phyloP scores from a whole-genome alignment of 2,797 vertebrate genomes.

The Melanotaenia trifasciata region DNA sequence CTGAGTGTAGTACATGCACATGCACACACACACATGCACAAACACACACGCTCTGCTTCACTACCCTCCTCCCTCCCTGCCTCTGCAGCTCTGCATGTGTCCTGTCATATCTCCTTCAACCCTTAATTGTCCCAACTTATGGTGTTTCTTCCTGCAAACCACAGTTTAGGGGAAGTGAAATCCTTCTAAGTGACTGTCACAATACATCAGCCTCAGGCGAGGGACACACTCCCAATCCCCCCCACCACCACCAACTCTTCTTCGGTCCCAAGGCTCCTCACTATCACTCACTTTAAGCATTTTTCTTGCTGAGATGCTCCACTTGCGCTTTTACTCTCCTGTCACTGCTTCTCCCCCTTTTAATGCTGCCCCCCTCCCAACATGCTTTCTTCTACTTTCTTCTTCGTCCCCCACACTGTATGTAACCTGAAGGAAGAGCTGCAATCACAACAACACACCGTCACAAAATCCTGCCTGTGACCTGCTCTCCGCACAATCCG shows the following conservation, averaged over 20 bases:
- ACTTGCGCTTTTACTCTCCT: conserved; percentile 78
- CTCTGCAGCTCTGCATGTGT: conserved; percentile 83
- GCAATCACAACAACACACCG: conserved; percentile 90
- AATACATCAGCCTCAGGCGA: conserved; percentile 86
- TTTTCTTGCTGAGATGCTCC: conserved; percentile 75
- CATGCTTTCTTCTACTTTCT: conserved; percentile 27
- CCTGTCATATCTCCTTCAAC: conserved; percentile 92
- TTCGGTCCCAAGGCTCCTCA: conserved; percentile 61
- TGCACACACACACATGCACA: conserved; percentile 14
- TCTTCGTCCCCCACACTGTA: conserved; percentile 57
- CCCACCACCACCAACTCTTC: conserved; percentile 48
- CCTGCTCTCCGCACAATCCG: conserved; percentile 85
- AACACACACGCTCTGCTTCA: conserved; percentile 49
- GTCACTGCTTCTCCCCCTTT: conserved; percentile 67
- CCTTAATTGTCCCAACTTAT: conserved; percentile 89
- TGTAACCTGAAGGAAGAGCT: conserved; percentile 91
- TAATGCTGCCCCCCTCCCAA: conserved; percentile 22
- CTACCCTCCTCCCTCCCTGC: conserved; percentile 72
- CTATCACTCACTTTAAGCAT: conserved; percentile 78
- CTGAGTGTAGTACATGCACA: conserved; percentile 19
- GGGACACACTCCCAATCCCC: conserved; percentile 82
- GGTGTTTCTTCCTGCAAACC: conserved; percentile 87
- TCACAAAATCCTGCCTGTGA: conserved; percentile 87
- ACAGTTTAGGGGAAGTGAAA: conserved; percentile 90
- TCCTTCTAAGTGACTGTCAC: conserved; percentile 93